Conservation (phyloP, 37 sponge, comb jelly and placozoan genomes). For the Chondrilla cf. caribensis region DNA sequence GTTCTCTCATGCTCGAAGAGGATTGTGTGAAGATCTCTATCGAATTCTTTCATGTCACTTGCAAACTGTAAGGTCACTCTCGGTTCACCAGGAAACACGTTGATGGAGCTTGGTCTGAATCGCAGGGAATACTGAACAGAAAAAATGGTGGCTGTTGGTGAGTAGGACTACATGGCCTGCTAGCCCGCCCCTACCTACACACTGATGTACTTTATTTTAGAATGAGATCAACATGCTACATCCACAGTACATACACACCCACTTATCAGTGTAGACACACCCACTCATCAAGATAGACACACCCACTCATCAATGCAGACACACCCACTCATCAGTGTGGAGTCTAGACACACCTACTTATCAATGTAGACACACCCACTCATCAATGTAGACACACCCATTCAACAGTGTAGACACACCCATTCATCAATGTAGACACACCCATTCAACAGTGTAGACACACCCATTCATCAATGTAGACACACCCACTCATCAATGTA, state of each 20-base stretch:
- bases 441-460: constrained; percentile 11
- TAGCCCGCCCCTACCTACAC: too few species aligned
- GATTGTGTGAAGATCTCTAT: neutral
- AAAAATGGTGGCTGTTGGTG: too few species aligned
- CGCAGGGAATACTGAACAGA: constrained; percentile 4
- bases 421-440: constrained; percentile 4
- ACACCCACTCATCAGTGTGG: constrained; percentile 27
- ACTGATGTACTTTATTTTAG: too few species aligned
- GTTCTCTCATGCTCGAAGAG: neutral
- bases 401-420: constrained; percentile 42
- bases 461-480: constrained; percentile 22
- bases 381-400: constrained; percentile 34
- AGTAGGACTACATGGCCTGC: too few species aligned
- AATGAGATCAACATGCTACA: too few species aligned
- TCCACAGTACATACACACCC: too few species aligned
- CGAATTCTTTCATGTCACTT: neutral
- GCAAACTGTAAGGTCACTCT: neutral
- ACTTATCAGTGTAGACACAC: too few species aligned
- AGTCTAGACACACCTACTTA: neutral
- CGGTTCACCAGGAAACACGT: neutral
- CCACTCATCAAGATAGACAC: too few species aligned
- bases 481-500: too few species aligned
- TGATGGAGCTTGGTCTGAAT: constrained; percentile 4
- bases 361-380: constrained; percentile 12
- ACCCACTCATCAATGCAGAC: neutral